Percentiles rank a stretch among this genome's conserved stretches.
These are phyloP conservation scores for Habropoda laboriosa DNA, from an alignment of 1,140 invertebrate genomes.

Conservation along the genomic window DNA sequence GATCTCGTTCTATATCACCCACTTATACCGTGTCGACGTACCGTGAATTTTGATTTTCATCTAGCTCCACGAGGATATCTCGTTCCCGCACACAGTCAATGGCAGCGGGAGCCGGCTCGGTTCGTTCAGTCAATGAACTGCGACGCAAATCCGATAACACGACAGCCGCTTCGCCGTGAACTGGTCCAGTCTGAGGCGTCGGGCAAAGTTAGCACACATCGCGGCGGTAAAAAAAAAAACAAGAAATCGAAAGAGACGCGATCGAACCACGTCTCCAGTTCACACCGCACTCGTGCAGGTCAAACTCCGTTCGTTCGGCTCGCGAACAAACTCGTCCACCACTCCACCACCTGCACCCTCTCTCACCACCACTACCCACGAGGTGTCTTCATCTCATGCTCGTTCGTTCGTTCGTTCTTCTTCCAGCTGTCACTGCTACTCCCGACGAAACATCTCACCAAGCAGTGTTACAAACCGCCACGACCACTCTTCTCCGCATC, in stretches of 20 bases:
- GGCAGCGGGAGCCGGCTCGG: neutral
- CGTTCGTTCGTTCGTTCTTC: too few species aligned
- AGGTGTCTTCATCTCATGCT: constrained; percentile 29
- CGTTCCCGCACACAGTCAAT: neutral
- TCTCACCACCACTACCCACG: constrained; percentile 34
- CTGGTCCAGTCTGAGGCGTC: neutral
- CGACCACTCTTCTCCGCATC: neutral
- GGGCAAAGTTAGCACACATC: neutral
- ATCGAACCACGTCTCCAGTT: constrained; percentile 14
- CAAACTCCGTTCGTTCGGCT: constrained; percentile 14
- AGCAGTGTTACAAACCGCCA: neutral
- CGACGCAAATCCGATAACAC: neutral
- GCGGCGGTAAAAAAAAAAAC: neutral
- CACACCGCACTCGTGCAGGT: constrained; percentile 20
- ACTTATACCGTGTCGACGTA: neutral
- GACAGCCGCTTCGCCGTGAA: neutral
- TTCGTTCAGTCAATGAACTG: neutral
- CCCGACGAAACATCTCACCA: neutral
- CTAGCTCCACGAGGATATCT: neutral
- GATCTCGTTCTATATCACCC: neutral
- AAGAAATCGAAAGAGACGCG: neutral
- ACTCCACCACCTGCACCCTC: constrained; percentile 45
- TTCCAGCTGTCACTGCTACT: neutral
- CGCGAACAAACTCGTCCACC: constrained; percentile 47
- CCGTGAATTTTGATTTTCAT: neutral